Evolutionary conservation across 2,888 invertebrate genomes (phyloP).

Genomic region (Pseudeuparius sepicola): DNA sequence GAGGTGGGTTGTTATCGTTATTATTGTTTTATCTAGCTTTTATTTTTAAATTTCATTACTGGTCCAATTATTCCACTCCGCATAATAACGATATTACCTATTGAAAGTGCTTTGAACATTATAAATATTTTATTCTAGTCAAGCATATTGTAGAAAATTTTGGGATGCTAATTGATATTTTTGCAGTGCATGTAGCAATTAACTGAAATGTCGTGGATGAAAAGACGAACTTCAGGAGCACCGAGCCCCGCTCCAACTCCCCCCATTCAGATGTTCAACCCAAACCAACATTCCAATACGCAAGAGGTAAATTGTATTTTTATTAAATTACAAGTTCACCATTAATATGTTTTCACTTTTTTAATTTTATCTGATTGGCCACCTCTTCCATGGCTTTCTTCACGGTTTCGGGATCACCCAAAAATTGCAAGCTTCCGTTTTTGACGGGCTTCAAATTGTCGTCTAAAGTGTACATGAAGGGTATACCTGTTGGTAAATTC

Average conservation of each 20-base stretch:
- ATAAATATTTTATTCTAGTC: too few species aligned
- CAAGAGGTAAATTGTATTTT: slow-evolving; percentile 25
- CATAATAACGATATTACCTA: too few species aligned
- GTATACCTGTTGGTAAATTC: slow-evolving; percentile 55
- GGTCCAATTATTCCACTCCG: too few species aligned
- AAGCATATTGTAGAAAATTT: too few species aligned
- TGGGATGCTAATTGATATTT: too few species aligned
- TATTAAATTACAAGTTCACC: not conserved
- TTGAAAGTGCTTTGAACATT: too few species aligned
- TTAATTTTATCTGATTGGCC: slow-evolving; percentile 46
- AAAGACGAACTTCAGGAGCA: slow-evolving; percentile 32
- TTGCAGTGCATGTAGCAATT: too few species aligned
- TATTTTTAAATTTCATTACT: too few species aligned
- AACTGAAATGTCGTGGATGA: too few species aligned
- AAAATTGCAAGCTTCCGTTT: slow-evolving; percentile 48
- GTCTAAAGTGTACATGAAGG: slow-evolving; percentile 51
- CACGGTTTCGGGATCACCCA: slow-evolving; percentile 53
- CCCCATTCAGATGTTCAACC: slow-evolving; percentile 37
- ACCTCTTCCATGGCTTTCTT: slow-evolving; percentile 51
- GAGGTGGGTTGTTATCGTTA: too few species aligned
- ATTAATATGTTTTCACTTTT: not conserved
- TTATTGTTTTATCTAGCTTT: too few species aligned
- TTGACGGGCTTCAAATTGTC: slow-evolving; percentile 46
- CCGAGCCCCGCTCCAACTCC: slow-evolving; percentile 31
- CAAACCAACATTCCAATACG: slow-evolving; percentile 36